Evolutionary conservation across 2,797 vertebrate genomes (phyloP).

Genomic region (Knipowitschia caucasica): DNA sequence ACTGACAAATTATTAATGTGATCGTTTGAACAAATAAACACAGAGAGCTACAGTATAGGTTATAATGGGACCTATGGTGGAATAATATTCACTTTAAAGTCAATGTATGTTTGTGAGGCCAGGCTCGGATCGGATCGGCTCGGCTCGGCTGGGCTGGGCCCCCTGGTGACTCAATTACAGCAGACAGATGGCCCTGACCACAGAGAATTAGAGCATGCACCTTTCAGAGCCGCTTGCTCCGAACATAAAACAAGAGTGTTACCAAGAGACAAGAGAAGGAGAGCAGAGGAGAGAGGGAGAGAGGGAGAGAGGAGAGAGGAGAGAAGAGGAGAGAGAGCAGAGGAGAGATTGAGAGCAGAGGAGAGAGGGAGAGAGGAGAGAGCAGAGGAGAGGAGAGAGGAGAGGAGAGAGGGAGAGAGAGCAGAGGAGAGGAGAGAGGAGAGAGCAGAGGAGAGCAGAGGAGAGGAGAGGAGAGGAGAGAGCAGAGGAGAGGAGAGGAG

Average conservation of each 20-base stretch:
- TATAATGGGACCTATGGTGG: not conserved
- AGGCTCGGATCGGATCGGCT: not conserved
- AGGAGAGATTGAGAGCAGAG: not conserved
- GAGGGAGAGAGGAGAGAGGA: not conserved
- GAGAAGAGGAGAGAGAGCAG: not conserved
- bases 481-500: not conserved
- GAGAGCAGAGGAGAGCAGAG: not conserved
- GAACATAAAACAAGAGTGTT: constrained; percentile 74
- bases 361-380: not conserved
- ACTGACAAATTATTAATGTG: too few relatives aligned
- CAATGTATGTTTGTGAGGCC: constrained; percentile 13
- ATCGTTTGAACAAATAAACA: not conserved
- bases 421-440: not conserved
- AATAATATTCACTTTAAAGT: constrained; percentile 14
- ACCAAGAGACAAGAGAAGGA: constrained; percentile 48
- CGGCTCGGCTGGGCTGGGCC: not conserved
- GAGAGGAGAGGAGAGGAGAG: not conserved
- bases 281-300: not conserved
- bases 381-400: not conserved
- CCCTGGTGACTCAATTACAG: constrained; percentile 75
- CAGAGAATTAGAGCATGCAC: constrained; percentile 77
- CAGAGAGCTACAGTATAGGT: not conserved
- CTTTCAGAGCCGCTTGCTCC: constrained; percentile 58
- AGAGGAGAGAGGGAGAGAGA: not conserved
- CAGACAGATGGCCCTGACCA: constrained; percentile 74